Conservation (phyloP, 2,888 invertebrate genomes). For the Trichogramma evanescens region DNA sequence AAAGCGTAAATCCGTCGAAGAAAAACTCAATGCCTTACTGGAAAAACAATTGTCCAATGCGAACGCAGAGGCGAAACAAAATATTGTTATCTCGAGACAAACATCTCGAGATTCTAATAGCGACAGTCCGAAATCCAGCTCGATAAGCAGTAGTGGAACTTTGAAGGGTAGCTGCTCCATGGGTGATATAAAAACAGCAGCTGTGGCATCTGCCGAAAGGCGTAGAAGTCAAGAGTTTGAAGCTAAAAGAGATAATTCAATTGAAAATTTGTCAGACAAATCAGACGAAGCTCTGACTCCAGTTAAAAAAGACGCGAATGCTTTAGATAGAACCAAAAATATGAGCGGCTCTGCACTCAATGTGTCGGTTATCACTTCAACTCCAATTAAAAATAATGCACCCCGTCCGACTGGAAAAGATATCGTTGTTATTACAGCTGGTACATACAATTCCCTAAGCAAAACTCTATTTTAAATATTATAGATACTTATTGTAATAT, state of each 20-base stretch:
- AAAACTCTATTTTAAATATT: constrained; percentile 2
- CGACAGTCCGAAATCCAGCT: constrained; percentile 14
- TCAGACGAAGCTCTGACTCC: constrained; percentile 19
- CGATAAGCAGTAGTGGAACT: constrained; percentile 26
- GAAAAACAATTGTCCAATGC: constrained; percentile 39
- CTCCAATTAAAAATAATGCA: constrained; percentile 37
- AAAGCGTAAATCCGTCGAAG: constrained; percentile 42
- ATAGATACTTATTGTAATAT: background rate
- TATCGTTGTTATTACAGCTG: constrained; percentile 43
- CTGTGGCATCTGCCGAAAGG: constrained; percentile 15
- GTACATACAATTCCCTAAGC: constrained; percentile 24
- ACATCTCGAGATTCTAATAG: constrained; percentile 9
- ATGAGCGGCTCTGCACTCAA: constrained; percentile 37
- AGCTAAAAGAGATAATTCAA: constrained; percentile 40
- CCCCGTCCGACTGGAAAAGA: constrained; percentile 38
- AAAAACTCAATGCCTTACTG: constrained; percentile 42
- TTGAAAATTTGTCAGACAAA: constrained; percentile 36
- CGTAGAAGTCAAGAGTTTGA: constrained; percentile 15
- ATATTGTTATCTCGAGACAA: constrained; percentile 22
- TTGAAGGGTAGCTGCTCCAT: constrained; percentile 35
- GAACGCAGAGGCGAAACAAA: constrained; percentile 16
- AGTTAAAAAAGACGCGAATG: constrained; percentile 24
- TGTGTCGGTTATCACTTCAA: constrained; percentile 44
- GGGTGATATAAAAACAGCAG: constrained; percentile 35
- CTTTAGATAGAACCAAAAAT: constrained; percentile 29